phyloP scores from a whole-genome alignment of 2,888 invertebrate genomes.

The Hyposoter dolosus region DNA sequence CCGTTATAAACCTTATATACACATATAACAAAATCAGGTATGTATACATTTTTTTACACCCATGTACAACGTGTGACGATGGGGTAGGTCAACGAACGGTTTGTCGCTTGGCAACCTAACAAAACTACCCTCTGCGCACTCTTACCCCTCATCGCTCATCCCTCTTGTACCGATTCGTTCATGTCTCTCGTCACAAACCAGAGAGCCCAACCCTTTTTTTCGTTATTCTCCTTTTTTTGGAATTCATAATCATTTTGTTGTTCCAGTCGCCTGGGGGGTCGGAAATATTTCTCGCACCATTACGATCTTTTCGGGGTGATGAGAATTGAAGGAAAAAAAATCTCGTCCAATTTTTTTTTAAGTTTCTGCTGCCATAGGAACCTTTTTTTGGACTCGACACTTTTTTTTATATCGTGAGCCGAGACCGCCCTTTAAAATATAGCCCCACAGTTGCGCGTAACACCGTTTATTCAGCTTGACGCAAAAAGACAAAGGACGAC shows the following conservation, averaged over 20 bases:
- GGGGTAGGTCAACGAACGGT: conserved; percentile 79
- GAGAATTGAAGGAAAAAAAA: no score
- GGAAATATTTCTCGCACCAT: not conserved
- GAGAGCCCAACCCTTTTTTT: conserved; percentile 71
- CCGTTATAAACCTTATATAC: not conserved
- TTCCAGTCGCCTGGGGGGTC: not conserved
- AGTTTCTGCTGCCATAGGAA: not conserved
- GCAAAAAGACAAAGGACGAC: conserved; percentile 9
- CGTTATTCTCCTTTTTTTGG: not conserved
- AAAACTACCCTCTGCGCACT: conserved; percentile 72
- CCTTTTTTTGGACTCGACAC: not conserved
- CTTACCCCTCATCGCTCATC: conserved; percentile 39
- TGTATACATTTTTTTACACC: conserved; percentile 11
- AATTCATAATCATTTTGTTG: not conserved
- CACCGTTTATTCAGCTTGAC: not conserved
- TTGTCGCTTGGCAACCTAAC: conserved; percentile 80
- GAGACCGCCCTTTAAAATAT: not conserved
- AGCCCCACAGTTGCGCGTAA: no score
- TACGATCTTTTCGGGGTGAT: not conserved
- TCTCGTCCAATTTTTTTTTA: no score
- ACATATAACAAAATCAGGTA: not conserved
- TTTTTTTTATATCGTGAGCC: not conserved
- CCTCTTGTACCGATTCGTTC: conserved; percentile 34
- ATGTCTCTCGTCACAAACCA: conserved; percentile 58
- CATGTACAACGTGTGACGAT: conserved; percentile 64